These are phyloP conservation scores for Carcina quercana DNA, from an alignment of 2,888 invertebrate genomes.

Conservation along the genomic window DNA sequence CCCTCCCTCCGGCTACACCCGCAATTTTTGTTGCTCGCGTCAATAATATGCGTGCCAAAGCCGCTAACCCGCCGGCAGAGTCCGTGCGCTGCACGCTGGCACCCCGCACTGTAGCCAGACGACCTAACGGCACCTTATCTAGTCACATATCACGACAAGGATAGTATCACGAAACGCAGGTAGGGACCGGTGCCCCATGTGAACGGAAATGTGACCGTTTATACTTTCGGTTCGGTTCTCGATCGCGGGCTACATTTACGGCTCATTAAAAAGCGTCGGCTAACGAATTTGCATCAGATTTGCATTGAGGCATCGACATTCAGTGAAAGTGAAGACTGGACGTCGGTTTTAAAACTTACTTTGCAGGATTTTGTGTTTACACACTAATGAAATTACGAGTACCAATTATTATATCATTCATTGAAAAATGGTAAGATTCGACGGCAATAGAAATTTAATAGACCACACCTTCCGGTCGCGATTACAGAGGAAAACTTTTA, in stretches of 20 bases:
- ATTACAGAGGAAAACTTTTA: too few relatives aligned
- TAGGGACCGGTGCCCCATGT: constrained; percentile 18
- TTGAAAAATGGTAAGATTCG: too few relatives aligned
- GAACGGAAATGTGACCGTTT: constrained; percentile 10
- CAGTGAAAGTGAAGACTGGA: constrained; percentile 12
- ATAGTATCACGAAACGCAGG: constrained; percentile 40
- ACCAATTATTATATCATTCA: too few relatives aligned
- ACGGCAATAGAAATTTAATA: too few relatives aligned
- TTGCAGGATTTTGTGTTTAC: too few relatives aligned
- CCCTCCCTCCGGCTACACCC: constrained; percentile 30
- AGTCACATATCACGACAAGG: constrained; percentile 50
- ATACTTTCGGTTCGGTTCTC: constrained; percentile 5
- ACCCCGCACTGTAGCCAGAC: constrained; percentile 53
- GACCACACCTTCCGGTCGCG: too few relatives aligned
- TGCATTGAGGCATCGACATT: constrained; percentile 3
- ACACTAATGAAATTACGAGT: too few relatives aligned
- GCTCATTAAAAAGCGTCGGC: constrained; percentile 3
- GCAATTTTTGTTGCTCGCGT: constrained; percentile 44
- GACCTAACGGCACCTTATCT: constrained; percentile 63
- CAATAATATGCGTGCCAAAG: constrained; percentile 38
- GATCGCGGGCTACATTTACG: constrained; percentile 2
- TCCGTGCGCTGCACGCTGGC: neutral
- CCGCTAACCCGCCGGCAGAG: constrained; percentile 35
- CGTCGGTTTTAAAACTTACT: too few relatives aligned
- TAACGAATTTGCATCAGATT: constrained; percentile 7